These are phyloP conservation scores for Micronisus gabar DNA, from an alignment of 2,113 vertebrate genomes.

Conservation along the genomic window DNA sequence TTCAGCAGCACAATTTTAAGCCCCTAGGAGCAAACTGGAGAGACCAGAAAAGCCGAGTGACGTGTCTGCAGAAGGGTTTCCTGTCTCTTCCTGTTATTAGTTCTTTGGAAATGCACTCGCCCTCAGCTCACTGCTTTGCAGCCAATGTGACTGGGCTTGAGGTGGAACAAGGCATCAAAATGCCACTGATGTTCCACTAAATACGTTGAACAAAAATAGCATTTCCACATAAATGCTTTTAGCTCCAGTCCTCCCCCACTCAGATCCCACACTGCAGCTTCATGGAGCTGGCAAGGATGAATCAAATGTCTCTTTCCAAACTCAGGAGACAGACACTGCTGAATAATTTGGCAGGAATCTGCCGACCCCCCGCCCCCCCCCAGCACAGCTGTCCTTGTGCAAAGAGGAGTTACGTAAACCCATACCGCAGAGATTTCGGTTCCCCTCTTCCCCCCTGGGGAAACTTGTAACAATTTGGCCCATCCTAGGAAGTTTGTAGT, in stretches of 20 bases:
- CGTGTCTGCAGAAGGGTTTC: not conserved
- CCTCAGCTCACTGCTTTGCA: not conserved
- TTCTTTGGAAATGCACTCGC: not conserved
- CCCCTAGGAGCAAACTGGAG: not conserved
- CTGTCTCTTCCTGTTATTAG: not conserved
- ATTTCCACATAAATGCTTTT: not conserved
- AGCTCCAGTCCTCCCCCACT: not conserved
- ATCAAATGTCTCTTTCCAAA: not conserved
- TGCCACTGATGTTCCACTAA: not conserved
- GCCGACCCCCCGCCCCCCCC: not conserved
- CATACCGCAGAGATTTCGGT: fast-evolving
- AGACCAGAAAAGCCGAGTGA: not conserved
- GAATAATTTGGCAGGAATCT: slow-evolving; percentile 30
- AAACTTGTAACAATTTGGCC: not conserved
- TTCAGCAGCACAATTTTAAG: not conserved
- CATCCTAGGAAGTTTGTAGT: not conserved
- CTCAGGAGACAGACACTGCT: slow-evolving; percentile 36
- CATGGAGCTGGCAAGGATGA: not conserved
- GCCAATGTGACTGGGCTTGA: not conserved
- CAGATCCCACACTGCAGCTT: not conserved
- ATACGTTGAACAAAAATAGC: not conserved
- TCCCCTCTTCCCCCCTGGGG: not conserved
- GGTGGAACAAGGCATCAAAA: not conserved
- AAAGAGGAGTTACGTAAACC: not conserved
- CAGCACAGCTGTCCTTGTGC: slow-evolving; percentile 35